Evolutionary conservation across 2,113 vertebrate genomes (phyloP), one percentile per base, ranked within the genome.

Genomic region (Megaptera novaeangliae): DNA sequence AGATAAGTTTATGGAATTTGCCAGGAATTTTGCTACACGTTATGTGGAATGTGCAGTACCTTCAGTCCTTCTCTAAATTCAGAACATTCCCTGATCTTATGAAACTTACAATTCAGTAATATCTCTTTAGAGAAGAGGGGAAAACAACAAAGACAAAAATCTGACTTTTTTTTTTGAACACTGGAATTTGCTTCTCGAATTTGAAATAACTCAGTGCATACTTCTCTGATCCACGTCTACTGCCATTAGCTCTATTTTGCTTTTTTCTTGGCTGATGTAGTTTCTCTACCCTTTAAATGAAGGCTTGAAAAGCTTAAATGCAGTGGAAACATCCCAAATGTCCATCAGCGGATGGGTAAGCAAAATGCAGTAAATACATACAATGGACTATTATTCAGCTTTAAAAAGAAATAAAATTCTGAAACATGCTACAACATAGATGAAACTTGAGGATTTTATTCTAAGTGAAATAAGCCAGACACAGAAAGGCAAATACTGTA

Each of bases 61-160:
- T 25, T 55, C 49, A 55, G n/a, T 25, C 49, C 49, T 80, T 80
- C 49, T 55, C n/a, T 85, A 80, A 92, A 86, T 85, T 83, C 31
- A 64, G 31, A 31, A 27, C 11, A 66, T 86, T 89, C 66, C 36
- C 49, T 88, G 75, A 69, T 44, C 44, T 83, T 95, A 87, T 59
- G 92, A 95, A 95, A 95, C 89, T 69, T 71, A 66, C 1, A 63
- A 82, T 95, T 89, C 89, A 88, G 87, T 91, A 84, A 88, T 39
- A 46, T 72, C 72, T 95, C 83, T 81, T 85, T 66, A 25, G 72
- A 95, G 64, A 80, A 80, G 39, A 66, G 29, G 34, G 11, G 18
- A 75, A 92, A 89, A 89, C 31, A 77, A 91, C 81, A 92, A 94
- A 89, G 88, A 89, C 88, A 90, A 86, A 95, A 95, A 71, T 75